Evolutionary conservation across 2,113 vertebrate genomes (phyloP).

Genomic region (Romanogobio albipinnatus): DNA sequence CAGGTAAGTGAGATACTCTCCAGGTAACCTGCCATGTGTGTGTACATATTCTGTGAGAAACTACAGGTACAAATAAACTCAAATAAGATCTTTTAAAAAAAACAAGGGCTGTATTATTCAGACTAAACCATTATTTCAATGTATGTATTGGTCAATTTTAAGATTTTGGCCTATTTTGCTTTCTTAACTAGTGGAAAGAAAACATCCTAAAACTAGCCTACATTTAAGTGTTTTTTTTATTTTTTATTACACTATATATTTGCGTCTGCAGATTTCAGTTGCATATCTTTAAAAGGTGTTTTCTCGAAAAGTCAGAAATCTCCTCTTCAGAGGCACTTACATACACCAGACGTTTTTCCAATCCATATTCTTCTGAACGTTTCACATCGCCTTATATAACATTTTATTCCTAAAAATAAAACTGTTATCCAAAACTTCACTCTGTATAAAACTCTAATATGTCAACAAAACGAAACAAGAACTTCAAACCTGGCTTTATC

Average conservation of each 20-base stretch:
- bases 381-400: background rate
- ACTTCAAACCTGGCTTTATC: too few species aligned
- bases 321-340: background rate
- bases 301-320: too few species aligned
- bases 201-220: background rate
- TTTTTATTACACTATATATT: background rate
- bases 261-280: background rate
- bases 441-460: too few species aligned
- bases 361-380: background rate
- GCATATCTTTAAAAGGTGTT: background rate
- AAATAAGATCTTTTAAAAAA: background rate
- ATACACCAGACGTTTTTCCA: background rate
- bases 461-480: too few species aligned
- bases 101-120: background rate
- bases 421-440: too few species aligned
- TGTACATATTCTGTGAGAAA: background rate
- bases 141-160: too few species aligned
- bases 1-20: slow-evolving; percentile 1
- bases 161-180: too few species aligned
- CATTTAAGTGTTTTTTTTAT: background rate
- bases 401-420: background rate
- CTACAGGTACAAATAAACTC: background rate
- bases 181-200: background rate
- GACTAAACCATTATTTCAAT: too few species aligned
- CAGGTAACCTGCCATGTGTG: background rate